A percentile compares a stretch with the other conserved stretches of the same genome.
Evolutionary conservation across 1,140 invertebrate species (phyloP).

Genomic region (Drosophila equinoxialis): DNA sequence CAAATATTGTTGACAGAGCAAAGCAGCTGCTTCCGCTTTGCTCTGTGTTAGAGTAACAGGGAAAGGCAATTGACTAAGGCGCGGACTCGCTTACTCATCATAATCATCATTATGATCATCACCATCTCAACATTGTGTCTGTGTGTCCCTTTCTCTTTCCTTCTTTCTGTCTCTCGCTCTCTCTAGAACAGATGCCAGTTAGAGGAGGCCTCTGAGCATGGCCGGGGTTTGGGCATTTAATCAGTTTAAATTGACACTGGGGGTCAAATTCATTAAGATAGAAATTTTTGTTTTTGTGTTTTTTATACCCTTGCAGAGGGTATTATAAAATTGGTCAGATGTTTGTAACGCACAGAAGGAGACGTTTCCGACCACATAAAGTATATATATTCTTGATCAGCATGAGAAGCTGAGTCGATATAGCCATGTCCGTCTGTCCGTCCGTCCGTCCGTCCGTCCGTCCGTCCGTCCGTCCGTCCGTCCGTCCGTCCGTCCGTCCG

Average conservation of each 20-base stretch:
- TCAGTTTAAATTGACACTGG: conserved; percentile 81
- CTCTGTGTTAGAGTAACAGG: conserved; percentile 1
- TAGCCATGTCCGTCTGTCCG: no score
- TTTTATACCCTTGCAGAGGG: no score
- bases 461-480: no score
- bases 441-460: no score
- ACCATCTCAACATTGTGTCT: background rate
- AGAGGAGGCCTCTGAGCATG: background rate
- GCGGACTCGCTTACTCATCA: background rate
- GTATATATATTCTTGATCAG: no score
- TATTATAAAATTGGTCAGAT: no score
- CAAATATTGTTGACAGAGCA: conserved; percentile 36
- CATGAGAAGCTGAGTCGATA: no score
- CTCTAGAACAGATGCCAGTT: background rate
- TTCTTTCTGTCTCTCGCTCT: background rate
- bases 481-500: no score
- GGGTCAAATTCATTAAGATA: conserved; percentile 81
- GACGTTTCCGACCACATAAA: no score
- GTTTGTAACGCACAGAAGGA: no score
- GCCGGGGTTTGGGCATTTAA: conserved; percentile 67
- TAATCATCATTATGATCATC: background rate
- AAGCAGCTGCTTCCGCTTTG: conserved; percentile 32
- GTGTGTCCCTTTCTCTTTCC: background rate
- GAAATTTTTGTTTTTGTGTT: conserved; percentile 69
- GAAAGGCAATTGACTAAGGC: conserved; percentile 23